These are phyloP conservation scores for Cinclus mexicanus DNA, from an alignment of 2,113 vertebrate species.

Conservation along the genomic window DNA sequence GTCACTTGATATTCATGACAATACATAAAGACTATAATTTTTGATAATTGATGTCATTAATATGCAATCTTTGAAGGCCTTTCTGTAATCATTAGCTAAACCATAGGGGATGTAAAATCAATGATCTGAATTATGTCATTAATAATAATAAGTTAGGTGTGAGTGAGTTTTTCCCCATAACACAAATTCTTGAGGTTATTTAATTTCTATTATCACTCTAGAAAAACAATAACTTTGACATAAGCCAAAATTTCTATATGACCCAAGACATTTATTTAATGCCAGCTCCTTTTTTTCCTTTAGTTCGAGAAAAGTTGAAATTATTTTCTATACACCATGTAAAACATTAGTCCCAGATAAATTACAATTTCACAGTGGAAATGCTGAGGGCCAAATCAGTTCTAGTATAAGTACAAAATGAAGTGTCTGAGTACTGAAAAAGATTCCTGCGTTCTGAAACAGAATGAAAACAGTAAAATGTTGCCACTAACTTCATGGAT, in stretches of 20 bases:
- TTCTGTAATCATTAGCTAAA: constrained; percentile 64
- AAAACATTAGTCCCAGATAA: not conserved
- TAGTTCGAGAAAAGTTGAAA: not conserved
- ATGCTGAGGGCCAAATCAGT: not conserved
- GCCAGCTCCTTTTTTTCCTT: not conserved
- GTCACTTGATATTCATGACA: constrained; percentile 34
- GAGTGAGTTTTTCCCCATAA: constrained; percentile 33
- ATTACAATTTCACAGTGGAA: not conserved
- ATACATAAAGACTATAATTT: constrained; percentile 33
- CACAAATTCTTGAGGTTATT: not conserved
- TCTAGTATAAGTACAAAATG: not conserved
- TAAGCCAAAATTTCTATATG: not conserved
- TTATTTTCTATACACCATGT: not conserved
- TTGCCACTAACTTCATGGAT: not conserved
- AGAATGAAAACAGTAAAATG: not conserved
- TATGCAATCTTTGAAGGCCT: constrained; percentile 37
- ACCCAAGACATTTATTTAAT: not conserved
- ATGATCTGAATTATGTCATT: constrained; percentile 55
- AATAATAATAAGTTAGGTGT: constrained; percentile 51
- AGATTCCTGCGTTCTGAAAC: not conserved
- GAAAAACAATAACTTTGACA: not conserved
- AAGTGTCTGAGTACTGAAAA: not conserved
- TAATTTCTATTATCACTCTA: not conserved
- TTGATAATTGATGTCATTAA: constrained; percentile 45
- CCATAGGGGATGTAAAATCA: constrained; percentile 60